Percentiles rank a stretch among this genome's conserved stretches.
Conservation (phyloP, 2,797 vertebrate genomes). For the Podarcis lilfordi region DNA sequence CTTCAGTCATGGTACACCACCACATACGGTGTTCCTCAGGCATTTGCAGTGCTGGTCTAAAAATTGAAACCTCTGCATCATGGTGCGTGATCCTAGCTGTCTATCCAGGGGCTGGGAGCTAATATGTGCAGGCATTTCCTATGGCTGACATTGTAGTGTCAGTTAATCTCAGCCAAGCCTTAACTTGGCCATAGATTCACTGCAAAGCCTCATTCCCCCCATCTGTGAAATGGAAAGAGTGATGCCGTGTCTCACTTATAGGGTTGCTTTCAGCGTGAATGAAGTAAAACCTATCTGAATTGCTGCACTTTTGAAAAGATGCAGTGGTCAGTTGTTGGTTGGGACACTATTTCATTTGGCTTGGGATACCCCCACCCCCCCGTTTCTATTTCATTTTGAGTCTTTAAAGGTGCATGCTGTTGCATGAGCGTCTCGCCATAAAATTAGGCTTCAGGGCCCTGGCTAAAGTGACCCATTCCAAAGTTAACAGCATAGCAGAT, state of each 20-base stretch:
- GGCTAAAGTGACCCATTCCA: constrained; percentile 2
- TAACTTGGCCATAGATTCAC: background rate
- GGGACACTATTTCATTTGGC: no score
- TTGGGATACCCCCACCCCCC: background rate
- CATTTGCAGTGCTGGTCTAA: background rate
- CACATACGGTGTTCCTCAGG: background rate
- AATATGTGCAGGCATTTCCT: background rate
- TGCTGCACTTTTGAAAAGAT: background rate
- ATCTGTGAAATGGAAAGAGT: background rate
- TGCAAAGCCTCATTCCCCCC: background rate
- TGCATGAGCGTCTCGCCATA: background rate
- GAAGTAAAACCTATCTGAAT: background rate
- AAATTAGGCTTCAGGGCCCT: background rate
- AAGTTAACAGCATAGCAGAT: constrained; percentile 6
- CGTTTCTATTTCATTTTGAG: background rate
- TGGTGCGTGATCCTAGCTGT: background rate
- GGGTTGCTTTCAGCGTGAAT: background rate
- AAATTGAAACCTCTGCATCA: background rate
- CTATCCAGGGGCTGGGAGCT: background rate
- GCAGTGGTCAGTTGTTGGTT: background rate
- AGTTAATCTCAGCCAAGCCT: background rate
- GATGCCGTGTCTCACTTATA: background rate
- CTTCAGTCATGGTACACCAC: no score
- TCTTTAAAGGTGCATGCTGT: background rate
- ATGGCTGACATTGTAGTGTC: no score